A percentile compares a stretch with the other conserved stretches of the same genome.
phyloP scores from a whole-genome alignment of 2,797 vertebrate species.

The Enteromius afrohamiltoni region DNA sequence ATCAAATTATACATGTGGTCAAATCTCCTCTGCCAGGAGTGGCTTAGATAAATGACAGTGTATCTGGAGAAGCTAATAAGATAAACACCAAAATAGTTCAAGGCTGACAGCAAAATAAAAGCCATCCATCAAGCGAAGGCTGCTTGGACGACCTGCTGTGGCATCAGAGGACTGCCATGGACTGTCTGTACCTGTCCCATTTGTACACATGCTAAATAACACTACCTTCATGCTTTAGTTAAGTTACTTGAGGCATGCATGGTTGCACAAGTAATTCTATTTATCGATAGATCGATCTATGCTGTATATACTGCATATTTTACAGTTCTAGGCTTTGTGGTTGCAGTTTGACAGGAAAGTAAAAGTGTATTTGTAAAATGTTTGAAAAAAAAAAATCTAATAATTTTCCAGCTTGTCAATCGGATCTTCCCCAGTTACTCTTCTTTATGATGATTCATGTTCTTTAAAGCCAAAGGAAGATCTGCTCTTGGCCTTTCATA shows the following conservation, averaged over 20 bases:
- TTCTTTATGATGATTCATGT: slow-evolving; percentile 18
- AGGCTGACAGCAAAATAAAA: slow-evolving; percentile 54
- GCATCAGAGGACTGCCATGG: slow-evolving; percentile 52
- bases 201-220: slow-evolving; percentile 9
- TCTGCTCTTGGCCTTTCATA: slow-evolving; percentile 10
- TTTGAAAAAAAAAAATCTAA: neutral
- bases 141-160: slow-evolving; percentile 60
- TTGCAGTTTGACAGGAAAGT: neutral
- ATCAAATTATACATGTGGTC: slow-evolving; percentile 38
- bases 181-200: slow-evolving; percentile 25
- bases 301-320: neutral
- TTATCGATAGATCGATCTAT: neutral
- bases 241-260: neutral
- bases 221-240: neutral
- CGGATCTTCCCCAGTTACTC: neutral
- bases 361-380: slow-evolving; percentile 1
- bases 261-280: neutral
- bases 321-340: neutral
- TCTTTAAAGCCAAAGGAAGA: slow-evolving; percentile 1
- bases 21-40: slow-evolving; percentile 11
- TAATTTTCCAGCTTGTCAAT: slow-evolving; percentile 5
- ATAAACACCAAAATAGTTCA: slow-evolving; percentile 57
- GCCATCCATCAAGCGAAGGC: slow-evolving; percentile 70
- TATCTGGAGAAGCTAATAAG: slow-evolving; percentile 45
- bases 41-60: slow-evolving; percentile 48